Base-by-base conservation (phyloP, 2,113 vertebrate genomes). In the Aix galericulata region DNA sequence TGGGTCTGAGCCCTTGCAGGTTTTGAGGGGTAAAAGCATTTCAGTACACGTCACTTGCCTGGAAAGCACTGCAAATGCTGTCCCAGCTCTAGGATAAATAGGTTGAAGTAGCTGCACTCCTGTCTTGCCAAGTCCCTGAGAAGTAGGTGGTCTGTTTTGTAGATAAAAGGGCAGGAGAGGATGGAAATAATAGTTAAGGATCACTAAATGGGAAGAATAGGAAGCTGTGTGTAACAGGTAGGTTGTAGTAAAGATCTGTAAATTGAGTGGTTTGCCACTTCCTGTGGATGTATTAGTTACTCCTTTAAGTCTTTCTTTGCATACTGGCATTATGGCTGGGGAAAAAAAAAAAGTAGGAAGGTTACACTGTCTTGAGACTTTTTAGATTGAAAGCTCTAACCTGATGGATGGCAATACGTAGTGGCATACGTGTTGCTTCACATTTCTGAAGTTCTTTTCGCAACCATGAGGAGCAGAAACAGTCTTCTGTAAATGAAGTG, bases 371-470 rank as follows among this genome's bases (percentile, higher is more conserved):
- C 23, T 34, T 13, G 69, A 72, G 69, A 38, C 42, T 71, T 79
- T 22, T 12, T 72, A 82, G 68, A 9, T 50, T 52, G 82, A 8
- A 88, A 59, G 42, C 75, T 91, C 17, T 81, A 25, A 86, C 42
- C 16, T 81, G 53, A 58, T 87, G 74, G 72, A 82, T 87, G 67
- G 36, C 78, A 75, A 78, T 78, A 36, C 38, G 11, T 13, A 59
- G 60, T n/a, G 3, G n/a, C 29, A 36, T 82, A n/a, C 63, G 48
- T 84, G 95, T 88, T 90, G 31, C 50, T 89, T 89, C 76, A 84
- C 81, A 59, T 94, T 91, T 74, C 93, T 82, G 9, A 29, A 89
- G 77, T 89, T 95, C 67, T 89, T 87, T 75, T 85, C 14, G 53
- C 29, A 69, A 36, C 77, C 62, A 66, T 71, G 48, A 68, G 40